A percentile compares a stretch with the other conserved stretches of the same genome.
Evolutionary conservation across 2,113 vertebrate species (phyloP).

Genomic region (Leptosomus discolor): DNA sequence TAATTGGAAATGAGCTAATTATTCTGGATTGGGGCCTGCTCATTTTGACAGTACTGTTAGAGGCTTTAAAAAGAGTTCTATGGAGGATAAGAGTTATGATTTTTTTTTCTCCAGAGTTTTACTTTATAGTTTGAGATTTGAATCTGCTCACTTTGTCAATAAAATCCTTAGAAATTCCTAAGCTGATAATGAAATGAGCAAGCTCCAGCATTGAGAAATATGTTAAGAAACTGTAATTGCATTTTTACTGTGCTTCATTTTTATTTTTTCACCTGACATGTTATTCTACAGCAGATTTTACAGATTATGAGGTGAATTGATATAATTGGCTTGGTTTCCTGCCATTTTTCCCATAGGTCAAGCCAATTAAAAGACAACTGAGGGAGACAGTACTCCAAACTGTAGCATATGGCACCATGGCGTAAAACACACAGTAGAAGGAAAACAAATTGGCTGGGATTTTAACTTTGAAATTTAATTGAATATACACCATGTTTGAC

Average conservation of each 20-base stretch:
- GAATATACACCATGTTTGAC: conserved; percentile 31
- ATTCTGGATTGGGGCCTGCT: background rate
- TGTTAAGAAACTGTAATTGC: background rate
- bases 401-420: conserved; percentile 65
- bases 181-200: background rate
- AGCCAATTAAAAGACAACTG: conserved; percentile 71
- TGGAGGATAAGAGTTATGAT: background rate
- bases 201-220: background rate
- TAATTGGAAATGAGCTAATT: background rate
- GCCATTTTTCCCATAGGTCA: conserved; percentile 73
- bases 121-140: background rate
- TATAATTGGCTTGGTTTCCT: conserved; percentile 73
- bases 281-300: conserved; percentile 44
- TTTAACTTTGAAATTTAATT: conserved; percentile 59
- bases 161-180: background rate
- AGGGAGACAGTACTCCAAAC: conserved; percentile 54
- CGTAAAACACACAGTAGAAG: conserved; percentile 33
- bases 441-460: conserved; percentile 46
- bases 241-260: background rate
- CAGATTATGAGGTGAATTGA: conserved; percentile 49
- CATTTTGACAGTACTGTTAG: background rate
- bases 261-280: conserved; percentile 6
- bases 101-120: background rate
- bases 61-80: background rate
- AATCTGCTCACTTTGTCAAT: background rate